A percentile compares a stretch with the other conserved stretches of the same genome.
Evolutionary conservation across 2,888 invertebrate species (phyloP).

Genomic region (Archips crataeganus): DNA sequence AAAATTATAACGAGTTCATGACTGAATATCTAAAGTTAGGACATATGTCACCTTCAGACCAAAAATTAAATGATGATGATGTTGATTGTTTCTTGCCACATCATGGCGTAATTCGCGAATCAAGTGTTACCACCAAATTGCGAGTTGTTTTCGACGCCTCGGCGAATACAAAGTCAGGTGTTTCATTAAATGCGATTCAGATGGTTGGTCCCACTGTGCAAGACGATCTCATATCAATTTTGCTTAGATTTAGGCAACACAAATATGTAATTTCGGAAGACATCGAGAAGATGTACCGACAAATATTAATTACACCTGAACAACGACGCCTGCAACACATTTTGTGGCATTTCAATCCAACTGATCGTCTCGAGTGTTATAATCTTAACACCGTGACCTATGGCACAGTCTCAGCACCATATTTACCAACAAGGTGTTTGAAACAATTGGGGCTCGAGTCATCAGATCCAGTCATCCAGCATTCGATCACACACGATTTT

Average conservation of each 20-base stretch:
- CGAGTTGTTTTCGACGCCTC: slow-evolving; percentile 37
- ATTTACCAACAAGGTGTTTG: too few species aligned
- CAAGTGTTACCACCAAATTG: slow-evolving; percentile 26
- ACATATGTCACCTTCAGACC: too few species aligned
- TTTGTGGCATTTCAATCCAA: neutral
- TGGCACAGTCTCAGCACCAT: too few species aligned
- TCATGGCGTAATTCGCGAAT: slow-evolving; percentile 25
- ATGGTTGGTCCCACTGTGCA: slow-evolving; percentile 23
- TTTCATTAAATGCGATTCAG: slow-evolving; percentile 14
- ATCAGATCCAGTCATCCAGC: too few species aligned
- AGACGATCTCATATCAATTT: slow-evolving; percentile 30
- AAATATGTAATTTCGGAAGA: slow-evolving; percentile 34
- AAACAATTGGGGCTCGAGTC: too few species aligned
- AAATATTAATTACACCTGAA: slow-evolving; percentile 4
- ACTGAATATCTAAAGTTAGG: too few species aligned
- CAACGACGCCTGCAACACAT: neutral
- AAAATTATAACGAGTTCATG: too few species aligned
- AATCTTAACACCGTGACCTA: too few species aligned
- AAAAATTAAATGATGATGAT: too few species aligned
- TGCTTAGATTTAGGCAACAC: slow-evolving; percentile 28
- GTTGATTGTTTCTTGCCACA: slow-evolving; percentile 23
- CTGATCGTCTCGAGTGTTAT: too few species aligned
- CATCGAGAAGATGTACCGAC: slow-evolving; percentile 41
- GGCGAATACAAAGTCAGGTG: slow-evolving; percentile 9
- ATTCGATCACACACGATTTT: too few species aligned